Conservation (phyloP, 2,888 invertebrate genomes). For the Melangyna quadrimaculata region DNA sequence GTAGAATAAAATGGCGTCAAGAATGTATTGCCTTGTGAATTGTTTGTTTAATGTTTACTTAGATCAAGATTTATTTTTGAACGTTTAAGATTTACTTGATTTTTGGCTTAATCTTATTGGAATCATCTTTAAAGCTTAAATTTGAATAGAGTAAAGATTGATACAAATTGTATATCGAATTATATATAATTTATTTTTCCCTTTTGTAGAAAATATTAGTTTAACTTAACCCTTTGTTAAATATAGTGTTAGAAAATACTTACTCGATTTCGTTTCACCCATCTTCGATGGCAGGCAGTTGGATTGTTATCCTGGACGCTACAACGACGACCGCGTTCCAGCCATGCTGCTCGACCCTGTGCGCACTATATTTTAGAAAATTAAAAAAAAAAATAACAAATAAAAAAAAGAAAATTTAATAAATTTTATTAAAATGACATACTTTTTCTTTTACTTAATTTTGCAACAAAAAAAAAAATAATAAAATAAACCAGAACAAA, state of each 20-base stretch:
- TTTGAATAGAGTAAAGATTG: no score
- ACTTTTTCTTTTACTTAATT: not conserved
- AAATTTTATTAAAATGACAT: not conserved
- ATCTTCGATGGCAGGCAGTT: slow-evolving; percentile 86
- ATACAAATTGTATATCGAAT: no score
- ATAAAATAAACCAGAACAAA: slow-evolving; percentile 7
- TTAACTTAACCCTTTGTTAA: not conserved
- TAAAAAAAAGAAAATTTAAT: not conserved
- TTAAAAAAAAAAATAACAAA: slow-evolving; percentile 37
- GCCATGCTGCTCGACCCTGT: slow-evolving; percentile 92
- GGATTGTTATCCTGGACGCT: slow-evolving; percentile 86
- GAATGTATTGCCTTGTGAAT: no score
- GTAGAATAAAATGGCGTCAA: no score
- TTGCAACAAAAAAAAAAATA: slow-evolving; percentile 11
- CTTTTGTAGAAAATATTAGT: not conserved
- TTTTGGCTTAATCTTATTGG: no score
- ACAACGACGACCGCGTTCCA: slow-evolving; percentile 85
- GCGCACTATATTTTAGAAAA: slow-evolving; percentile 85
- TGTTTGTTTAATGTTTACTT: no score
- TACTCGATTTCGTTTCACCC: slow-evolving; percentile 94
- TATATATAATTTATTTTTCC: no score
- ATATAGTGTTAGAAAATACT: slow-evolving; percentile 73
- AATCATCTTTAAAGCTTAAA: no score
- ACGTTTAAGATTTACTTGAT: no score
- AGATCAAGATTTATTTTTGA: no score